Evolutionary conservation across 2,888 invertebrate genomes (phyloP).

Genomic region (Dexiosoma caninum): DNA sequence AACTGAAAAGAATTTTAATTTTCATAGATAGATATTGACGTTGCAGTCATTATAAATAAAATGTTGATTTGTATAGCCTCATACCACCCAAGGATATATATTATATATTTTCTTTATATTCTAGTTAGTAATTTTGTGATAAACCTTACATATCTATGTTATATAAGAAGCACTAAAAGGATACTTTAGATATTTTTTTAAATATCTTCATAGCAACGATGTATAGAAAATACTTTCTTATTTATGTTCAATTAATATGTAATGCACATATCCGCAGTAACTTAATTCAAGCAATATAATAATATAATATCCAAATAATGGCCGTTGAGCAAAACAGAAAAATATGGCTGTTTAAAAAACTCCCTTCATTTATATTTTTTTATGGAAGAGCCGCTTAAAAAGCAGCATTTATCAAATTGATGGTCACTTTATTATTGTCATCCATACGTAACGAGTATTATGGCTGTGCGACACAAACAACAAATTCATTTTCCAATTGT

Average conservation of each 20-base stretch:
- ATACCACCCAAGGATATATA: too few relatives aligned
- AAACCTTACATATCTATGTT: too few relatives aligned
- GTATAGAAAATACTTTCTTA: too few relatives aligned
- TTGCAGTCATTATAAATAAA: too few relatives aligned
- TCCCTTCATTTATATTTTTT: neutral
- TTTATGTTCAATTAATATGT: conserved; percentile 46
- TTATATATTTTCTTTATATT: too few relatives aligned
- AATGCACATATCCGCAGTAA: conserved; percentile 17
- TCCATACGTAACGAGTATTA: conserved; percentile 5
- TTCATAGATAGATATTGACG: too few relatives aligned
- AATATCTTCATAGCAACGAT: too few relatives aligned
- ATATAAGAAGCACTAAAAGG: too few relatives aligned
- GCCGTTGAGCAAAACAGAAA: neutral
- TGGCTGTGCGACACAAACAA: neutral
- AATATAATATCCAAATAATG: neutral
- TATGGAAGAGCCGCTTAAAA: conserved; percentile 50
- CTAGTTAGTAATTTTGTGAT: too few relatives aligned
- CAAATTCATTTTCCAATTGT: conserved; percentile 31
- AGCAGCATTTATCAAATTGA: conserved; percentile 73
- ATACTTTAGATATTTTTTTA: too few relatives aligned
- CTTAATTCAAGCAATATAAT: conserved; percentile 2
- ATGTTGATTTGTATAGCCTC: too few relatives aligned
- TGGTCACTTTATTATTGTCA: conserved; percentile 65
- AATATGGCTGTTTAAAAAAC: neutral
- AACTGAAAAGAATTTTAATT: too few relatives aligned